Percentiles rank a stretch among this genome's conserved stretches.
These are phyloP conservation scores for Sebastes itinus DNA, from an alignment of 2,797 vertebrate species.

Conservation along the genomic window DNA sequence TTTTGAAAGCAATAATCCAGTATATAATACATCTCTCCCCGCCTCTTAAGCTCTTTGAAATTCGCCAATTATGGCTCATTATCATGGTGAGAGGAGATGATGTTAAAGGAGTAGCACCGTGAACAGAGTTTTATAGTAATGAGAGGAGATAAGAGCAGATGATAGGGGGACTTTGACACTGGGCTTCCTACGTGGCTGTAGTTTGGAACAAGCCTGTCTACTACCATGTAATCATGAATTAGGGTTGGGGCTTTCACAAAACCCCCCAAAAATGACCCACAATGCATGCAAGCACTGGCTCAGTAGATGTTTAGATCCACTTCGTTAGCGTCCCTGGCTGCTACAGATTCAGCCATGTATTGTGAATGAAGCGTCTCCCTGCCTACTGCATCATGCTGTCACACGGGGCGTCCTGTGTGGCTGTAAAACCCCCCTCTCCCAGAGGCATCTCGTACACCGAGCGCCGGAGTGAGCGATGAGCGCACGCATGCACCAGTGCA, in stretches of 20 bases:
- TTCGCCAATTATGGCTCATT: conserved; percentile 76
- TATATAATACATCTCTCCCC: conserved; percentile 65
- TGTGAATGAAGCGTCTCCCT: conserved; percentile 55
- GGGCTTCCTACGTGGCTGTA: conserved; percentile 42
- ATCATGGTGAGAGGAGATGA: conserved; percentile 67
- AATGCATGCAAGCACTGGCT: background rate
- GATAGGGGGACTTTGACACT: conserved; percentile 56
- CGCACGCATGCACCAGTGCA: conserved; percentile 73
- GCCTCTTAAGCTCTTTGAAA: conserved; percentile 73
- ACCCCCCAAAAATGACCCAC: background rate
- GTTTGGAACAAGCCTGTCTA: conserved; percentile 29
- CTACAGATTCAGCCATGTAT: conserved; percentile 32
- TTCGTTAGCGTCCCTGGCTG: conserved; percentile 23
- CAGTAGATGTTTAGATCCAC: conserved; percentile 23
- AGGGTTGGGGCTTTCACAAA: conserved; percentile 2
- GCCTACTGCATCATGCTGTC: conserved; percentile 74
- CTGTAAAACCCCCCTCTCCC: conserved; percentile 26
- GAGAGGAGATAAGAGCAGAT: conserved; percentile 64
- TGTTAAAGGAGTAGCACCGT: conserved; percentile 62
- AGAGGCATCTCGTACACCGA: conserved; percentile 52
- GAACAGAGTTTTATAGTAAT: conserved; percentile 63
- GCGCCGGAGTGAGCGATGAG: conserved; percentile 74
- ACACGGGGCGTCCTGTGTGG: conserved; percentile 53
- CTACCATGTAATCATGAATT: conserved; percentile 48
- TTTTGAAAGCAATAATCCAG: conserved; percentile 71